Percentiles rank a stretch among this genome's conserved stretches.
phyloP scores from a whole-genome alignment of 64 coral and sea anemone species.

The Orbicella faveolata region DNA sequence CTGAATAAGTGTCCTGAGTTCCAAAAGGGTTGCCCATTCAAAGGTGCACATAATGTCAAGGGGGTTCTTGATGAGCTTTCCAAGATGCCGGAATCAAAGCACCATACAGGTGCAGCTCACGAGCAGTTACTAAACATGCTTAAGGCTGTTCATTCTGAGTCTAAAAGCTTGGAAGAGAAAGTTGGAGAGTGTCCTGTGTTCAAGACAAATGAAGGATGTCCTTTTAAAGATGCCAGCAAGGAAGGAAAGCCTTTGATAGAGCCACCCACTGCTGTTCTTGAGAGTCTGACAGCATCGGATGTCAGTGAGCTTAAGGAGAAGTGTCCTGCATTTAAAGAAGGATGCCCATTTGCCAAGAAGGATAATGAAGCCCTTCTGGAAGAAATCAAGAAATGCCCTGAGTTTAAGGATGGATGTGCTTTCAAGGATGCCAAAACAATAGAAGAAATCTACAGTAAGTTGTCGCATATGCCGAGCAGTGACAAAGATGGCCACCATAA shows the following conservation, averaged over 20 bases:
- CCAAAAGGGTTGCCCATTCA: constrained; percentile 90
- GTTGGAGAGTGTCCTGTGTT: constrained; percentile 77
- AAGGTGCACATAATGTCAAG: constrained; percentile 59
- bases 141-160: constrained; percentile 51
- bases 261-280: constrained; percentile 46
- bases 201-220: constrained; percentile 59
- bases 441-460: constrained; percentile 55
- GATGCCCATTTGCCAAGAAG: constrained; percentile 67
- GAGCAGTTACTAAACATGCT: constrained; percentile 68
- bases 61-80: constrained; percentile 64
- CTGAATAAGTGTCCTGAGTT: constrained; percentile 91
- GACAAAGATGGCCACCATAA: constrained; percentile 45
- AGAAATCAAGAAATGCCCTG: constrained; percentile 65
- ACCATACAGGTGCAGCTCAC: constrained; percentile 59
- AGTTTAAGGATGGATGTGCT: constrained; percentile 71
- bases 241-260: constrained; percentile 70
- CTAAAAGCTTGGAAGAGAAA: constrained; percentile 64
- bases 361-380: constrained; percentile 54
- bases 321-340: constrained; percentile 73
- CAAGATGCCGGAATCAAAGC: constrained; percentile 69
- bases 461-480: constrained; percentile 57
- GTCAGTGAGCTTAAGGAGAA: constrained; percentile 54
- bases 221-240: constrained; percentile 69
- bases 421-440: constrained; percentile 63
- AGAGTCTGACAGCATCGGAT: constrained; percentile 25